Conservation (phyloP, 2,797 vertebrate genomes). For the Salmo trutta region DNA sequence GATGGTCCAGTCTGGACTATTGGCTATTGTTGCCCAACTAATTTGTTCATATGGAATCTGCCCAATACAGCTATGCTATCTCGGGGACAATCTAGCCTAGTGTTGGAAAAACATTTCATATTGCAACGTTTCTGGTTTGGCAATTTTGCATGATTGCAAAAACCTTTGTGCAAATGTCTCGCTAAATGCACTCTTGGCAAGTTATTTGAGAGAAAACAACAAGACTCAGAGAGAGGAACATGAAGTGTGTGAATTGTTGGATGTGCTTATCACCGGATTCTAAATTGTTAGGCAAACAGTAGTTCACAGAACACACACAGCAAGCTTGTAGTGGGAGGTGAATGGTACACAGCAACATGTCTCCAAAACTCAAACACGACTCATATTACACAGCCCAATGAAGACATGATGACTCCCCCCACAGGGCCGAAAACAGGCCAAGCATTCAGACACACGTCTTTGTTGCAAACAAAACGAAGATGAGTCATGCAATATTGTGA, state of each 20-base stretch:
- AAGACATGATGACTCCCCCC: background rate
- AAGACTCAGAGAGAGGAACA: background rate
- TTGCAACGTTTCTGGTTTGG: background rate
- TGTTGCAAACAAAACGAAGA: no score
- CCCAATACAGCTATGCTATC: no score
- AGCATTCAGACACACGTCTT: background rate
- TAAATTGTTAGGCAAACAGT: constrained; percentile 28
- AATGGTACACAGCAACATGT: background rate
- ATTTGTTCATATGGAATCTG: background rate
- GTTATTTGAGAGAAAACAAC: background rate
- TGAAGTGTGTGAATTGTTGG: background rate
- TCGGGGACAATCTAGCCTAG: no score
- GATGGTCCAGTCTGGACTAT: background rate
- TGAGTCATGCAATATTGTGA: constrained; percentile 1
- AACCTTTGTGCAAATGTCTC: background rate
- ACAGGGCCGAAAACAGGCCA: background rate
- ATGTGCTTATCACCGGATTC: constrained; percentile 19
- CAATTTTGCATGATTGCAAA: background rate
- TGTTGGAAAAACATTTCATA: no score
- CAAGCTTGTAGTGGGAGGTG: constrained; percentile 8
- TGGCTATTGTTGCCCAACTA: background rate
- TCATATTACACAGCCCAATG: constrained; percentile 8
- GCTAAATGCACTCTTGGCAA: background rate
- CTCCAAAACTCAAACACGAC: background rate
- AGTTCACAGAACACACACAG: constrained; percentile 12